Evolutionary conservation across 2,888 invertebrate genomes (phyloP).

Genomic region (Caenorhabditis sp.): DNA sequence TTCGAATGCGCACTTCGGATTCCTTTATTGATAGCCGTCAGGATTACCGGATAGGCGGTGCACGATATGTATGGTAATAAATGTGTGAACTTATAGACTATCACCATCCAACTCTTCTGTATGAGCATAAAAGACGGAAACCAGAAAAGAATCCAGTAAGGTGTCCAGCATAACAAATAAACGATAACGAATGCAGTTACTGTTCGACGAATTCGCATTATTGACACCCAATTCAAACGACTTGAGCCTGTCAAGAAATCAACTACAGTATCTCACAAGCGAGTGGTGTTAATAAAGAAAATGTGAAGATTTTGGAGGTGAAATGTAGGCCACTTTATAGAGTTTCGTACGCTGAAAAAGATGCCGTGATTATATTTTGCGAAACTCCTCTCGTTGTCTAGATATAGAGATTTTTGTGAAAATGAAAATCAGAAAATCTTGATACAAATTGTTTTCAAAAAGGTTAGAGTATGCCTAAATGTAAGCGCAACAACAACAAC

Average conservation of each 20-base stretch:
- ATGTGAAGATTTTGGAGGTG: too few relatives aligned
- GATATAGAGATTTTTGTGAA: too few relatives aligned
- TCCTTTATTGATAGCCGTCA: conserved; percentile 44
- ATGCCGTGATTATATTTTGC: too few relatives aligned
- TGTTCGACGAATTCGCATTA: conserved; percentile 45
- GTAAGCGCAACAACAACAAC: too few relatives aligned
- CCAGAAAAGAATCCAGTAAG: conserved; percentile 57
- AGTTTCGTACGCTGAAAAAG: too few relatives aligned
- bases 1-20: conserved; percentile 47
- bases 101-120: conserved; percentile 41
- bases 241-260: conserved; percentile 13
- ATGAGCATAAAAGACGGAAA: conserved; percentile 29
- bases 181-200: conserved; percentile 51
- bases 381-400: too few relatives aligned
- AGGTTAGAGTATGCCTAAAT: too few relatives aligned
- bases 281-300: too few relatives aligned
- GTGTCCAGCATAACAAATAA: conserved; percentile 55
- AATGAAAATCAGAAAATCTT: too few relatives aligned
- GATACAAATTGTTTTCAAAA: too few relatives aligned
- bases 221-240: conserved; percentile 35
- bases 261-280: too few relatives aligned
- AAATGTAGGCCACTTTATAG: too few relatives aligned
- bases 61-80: conserved; percentile 51
- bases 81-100: conserved; percentile 41
- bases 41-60: conserved; percentile 51